A percentile compares a stretch with the other conserved stretches of the same genome.
These are phyloP conservation scores for Diplodus puntazzo DNA, from an alignment of 2,797 vertebrate species.

Conservation along the genomic window DNA sequence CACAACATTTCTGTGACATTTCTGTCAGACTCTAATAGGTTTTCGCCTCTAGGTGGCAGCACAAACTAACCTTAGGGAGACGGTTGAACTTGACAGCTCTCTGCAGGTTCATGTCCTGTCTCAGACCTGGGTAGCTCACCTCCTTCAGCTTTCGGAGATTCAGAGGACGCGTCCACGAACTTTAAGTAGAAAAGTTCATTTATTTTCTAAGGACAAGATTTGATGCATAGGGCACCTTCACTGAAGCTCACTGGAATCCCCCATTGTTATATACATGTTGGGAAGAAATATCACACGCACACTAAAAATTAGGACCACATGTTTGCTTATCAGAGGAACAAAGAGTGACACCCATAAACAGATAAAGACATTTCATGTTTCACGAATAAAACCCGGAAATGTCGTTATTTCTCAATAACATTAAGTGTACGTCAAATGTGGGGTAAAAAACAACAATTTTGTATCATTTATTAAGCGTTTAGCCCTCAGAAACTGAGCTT, in stretches of 20 bases:
- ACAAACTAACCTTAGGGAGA: constrained; percentile 89
- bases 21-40: background rate
- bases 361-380: background rate
- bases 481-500: background rate
- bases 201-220: background rate
- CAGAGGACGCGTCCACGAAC: constrained; percentile 93
- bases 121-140: constrained; percentile 91
- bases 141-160: constrained; percentile 94
- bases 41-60: constrained; percentile 73
- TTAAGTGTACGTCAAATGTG: background rate
- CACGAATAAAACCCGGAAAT: background rate
- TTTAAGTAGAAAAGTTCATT: constrained; percentile 65
- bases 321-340: background rate
- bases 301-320: background rate
- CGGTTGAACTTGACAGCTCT: constrained; percentile 92
- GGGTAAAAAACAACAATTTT: background rate
- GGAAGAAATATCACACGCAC: background rate
- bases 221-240: background rate
- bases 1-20: background rate
- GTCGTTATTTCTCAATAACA: background rate
- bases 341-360: background rate
- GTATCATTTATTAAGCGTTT: background rate
- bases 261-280: background rate
- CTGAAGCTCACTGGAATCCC: background rate
- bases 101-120: constrained; percentile 92